Base-by-base conservation (phyloP, 37 sponge, comb jelly and placozoan species). In the Dysidea cf. avara region DNA sequence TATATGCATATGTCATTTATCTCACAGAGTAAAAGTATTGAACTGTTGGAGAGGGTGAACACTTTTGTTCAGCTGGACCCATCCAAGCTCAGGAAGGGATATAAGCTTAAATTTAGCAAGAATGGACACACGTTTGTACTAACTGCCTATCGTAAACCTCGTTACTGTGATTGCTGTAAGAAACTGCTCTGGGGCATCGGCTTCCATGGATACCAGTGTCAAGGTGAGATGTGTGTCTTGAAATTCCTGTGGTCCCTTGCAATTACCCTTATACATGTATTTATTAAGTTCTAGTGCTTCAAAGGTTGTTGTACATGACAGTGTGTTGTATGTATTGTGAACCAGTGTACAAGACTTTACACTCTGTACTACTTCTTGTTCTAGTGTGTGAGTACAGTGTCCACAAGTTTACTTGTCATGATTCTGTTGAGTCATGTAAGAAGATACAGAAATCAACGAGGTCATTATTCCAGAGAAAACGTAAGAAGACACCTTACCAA, bases 131-230 rank as follows among this genome's bases (percentile, higher is more conserved):
- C 36, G 50, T 76, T 91, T 47, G 57, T 80, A n/a, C 75, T 87
- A 25, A 78, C 65, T 16, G 56, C 67, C 24, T 86, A 71, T 62
- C 34, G 31, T 17, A 49, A 13, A 18, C 75, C 65, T 1, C 62
- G 71, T 0, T 50, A 69, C n/a, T 91, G 92, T 71, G 81, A 91
- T 34, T 28, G 72, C 40, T 91, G 92, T 65, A 58, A 66, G 0
- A 39, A 60, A 11, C 72, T 78, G 18, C 55, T 91, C 30, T 91
- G 92, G 92, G 84, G 92, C 0, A 69, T 91, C 14, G 66, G 79
- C 28, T 72, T 73, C 72, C 92, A 91, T 12, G 92, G 92, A 36
- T 79, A 81, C 83, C 79, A 78, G 73, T 91, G 92, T 61, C 54
- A 55, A 51, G 71, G 85, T 79, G 39, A 63, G 36, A 22, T n/a